Percentiles rank a stretch among this genome's conserved stretches.
These are phyloP conservation scores for Deroplatys truncata DNA, from an alignment of 2,888 invertebrate genomes.

Conservation along the genomic window DNA sequence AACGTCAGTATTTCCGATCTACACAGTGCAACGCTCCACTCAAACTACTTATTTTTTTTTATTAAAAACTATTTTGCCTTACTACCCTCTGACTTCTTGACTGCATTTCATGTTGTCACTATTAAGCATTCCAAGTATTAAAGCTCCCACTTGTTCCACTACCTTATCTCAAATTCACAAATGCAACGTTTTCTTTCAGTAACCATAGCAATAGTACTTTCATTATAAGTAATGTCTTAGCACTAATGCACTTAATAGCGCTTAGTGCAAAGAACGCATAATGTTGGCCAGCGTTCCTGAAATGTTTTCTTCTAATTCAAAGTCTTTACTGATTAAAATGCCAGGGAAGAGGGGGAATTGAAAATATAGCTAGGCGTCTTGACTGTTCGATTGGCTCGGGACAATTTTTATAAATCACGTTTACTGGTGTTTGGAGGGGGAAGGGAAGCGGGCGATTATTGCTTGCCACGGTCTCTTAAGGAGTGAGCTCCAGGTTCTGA, in stretches of 20 bases:
- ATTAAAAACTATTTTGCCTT: too few relatives aligned
- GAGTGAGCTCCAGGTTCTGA: not conserved
- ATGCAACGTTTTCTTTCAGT: too few relatives aligned
- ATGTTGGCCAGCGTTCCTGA: not conserved
- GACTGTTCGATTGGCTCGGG: constrained; percentile 15
- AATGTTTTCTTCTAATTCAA: constrained; percentile 11
- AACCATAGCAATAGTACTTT: too few relatives aligned
- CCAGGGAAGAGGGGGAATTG: not conserved
- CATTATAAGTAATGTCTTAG: too few relatives aligned
- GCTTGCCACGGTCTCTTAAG: not conserved
- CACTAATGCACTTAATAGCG: not conserved
- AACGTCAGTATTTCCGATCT: too few relatives aligned
- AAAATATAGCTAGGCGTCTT: constrained; percentile 9
- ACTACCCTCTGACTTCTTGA: too few relatives aligned
- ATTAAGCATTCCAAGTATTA: too few relatives aligned
- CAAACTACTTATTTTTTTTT: too few relatives aligned
- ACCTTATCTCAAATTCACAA: too few relatives aligned
- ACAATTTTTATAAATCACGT: constrained; percentile 24
- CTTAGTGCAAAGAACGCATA: not conserved
- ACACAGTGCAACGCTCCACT: too few relatives aligned
- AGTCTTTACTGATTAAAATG: constrained; percentile 10
- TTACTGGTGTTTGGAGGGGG: not conserved
- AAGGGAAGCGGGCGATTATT: not conserved
- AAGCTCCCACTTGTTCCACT: too few relatives aligned
- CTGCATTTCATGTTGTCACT: too few relatives aligned